A percentile compares a stretch with the other conserved stretches of the same genome.
Conservation (phyloP, 2,888 invertebrate genomes). For the Hypomecis atomaria region DNA sequence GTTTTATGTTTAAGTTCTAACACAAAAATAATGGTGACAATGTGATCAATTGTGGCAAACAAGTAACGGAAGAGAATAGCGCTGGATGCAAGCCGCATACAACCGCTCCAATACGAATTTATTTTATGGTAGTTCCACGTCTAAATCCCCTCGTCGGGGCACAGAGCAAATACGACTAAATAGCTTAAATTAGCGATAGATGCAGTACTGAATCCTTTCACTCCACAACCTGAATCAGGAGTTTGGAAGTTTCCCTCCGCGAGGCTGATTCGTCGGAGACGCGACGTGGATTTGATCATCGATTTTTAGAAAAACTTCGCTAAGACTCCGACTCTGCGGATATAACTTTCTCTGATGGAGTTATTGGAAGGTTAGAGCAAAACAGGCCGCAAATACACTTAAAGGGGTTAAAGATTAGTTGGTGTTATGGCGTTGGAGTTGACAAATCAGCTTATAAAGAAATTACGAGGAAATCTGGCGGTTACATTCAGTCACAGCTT, state of each 20-base stretch:
- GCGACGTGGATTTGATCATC: constrained; percentile 43
- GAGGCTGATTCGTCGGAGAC: constrained; percentile 43
- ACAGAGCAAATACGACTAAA: too few relatives aligned
- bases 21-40: too few relatives aligned
- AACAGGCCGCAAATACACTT: constrained; percentile 4
- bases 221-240: constrained; percentile 40
- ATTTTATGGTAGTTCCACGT: too few relatives aligned
- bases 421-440: background rate
- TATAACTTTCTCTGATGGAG: constrained; percentile 25
- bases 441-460: too few relatives aligned
- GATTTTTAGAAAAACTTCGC: constrained; percentile 45
- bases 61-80: too few relatives aligned
- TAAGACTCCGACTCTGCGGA: constrained; percentile 29
- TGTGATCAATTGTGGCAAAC: too few relatives aligned
- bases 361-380: constrained; percentile 18
- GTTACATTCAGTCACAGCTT: too few relatives aligned
- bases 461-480: too few relatives aligned
- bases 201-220: constrained; percentile 18
- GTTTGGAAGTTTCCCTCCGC: constrained; percentile 44
- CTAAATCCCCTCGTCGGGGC: too few relatives aligned
- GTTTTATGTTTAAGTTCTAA: too few relatives aligned
- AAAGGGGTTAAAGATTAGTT: constrained; percentile 7
- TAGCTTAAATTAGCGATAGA: background rate
- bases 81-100: too few relatives aligned
- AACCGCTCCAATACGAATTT: too few relatives aligned